Evolutionary conservation across 2,888 invertebrate genomes (phyloP), one percentile per base, ranked within the genome.

Genomic region (Dicroscelio sp.): DNA sequence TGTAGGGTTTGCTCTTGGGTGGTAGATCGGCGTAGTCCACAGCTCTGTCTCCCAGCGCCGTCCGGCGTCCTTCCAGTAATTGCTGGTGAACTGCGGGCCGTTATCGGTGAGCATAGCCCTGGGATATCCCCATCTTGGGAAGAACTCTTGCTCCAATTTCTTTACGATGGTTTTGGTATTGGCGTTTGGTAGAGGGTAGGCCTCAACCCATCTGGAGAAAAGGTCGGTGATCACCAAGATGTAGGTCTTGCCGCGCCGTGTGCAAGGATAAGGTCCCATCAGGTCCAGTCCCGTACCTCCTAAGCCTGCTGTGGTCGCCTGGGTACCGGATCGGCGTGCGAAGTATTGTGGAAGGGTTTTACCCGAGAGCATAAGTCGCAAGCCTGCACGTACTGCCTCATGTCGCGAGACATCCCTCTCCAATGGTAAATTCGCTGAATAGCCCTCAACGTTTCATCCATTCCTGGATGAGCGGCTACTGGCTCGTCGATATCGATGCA

Each of bases 151-250:
- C 5, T 63, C 63, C 5, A 63, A 25, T 63, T 63, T 63, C 8
- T 27, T 63, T 23, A 63, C 27, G 10, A 63, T 23, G 10, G 8
- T 12, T n/a, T 6, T n/a, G 58, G 58, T 58, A n/a, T 58, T n/a
- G 92, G 0, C 92, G 94, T 48, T n/a, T n/a, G n/a, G n/a, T n/a
- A n/a, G n/a, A n/a, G n/a, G n/a, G n/a, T n/a, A n/a, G n/a, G n/a
- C n/a, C n/a, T 94, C 94, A 0, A 90, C 85, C 93, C 94, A 95
- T 35, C 89, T 76, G 30, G 90, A 92, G 63, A 91, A 94, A 1
- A 93, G 23, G 48, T 94, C 93, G 3, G 92, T 94, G 10, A 92
- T 69, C 1, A 94, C 94, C 27, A 94, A 76, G 20, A 94, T 38
- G 75, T 80, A 89, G 2, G 80, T 63, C 38, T 84, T 69, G 8